These are phyloP conservation scores for Cosmia pyralina DNA, from an alignment of 2,888 invertebrate genomes.

Conservation along the genomic window DNA sequence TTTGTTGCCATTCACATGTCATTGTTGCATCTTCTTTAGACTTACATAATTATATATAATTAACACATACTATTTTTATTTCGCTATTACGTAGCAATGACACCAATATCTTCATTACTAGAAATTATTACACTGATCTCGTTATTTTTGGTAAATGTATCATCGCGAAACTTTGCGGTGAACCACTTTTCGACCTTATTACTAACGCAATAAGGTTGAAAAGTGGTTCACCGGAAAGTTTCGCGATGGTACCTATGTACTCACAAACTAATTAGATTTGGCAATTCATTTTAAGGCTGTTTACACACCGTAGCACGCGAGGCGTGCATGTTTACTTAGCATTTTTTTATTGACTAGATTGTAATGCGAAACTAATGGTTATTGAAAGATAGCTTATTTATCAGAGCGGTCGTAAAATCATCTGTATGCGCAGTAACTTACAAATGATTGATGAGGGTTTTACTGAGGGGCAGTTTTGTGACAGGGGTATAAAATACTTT, in stretches of 20 bases:
- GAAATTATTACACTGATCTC: conserved; percentile 14
- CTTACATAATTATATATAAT: too few relatives aligned
- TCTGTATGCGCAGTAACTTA: conserved; percentile 22
- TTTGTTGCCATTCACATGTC: too few relatives aligned
- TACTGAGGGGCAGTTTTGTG: not conserved
- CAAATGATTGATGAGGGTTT: conserved; percentile 6
- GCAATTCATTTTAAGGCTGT: conserved; percentile 42
- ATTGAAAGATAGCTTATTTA: conserved; percentile 37
- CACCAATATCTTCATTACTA: not conserved
- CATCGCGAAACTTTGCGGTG: too few relatives aligned
- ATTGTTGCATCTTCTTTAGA: too few relatives aligned
- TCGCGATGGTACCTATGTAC: not conserved
- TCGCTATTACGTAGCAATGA: not conserved
- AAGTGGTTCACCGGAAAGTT: too few relatives aligned
- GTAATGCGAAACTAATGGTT: conserved; percentile 36
- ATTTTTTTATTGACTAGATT: conserved; percentile 24
- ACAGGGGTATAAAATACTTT: not conserved
- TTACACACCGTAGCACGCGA: conserved; percentile 22
- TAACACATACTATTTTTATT: too few relatives aligned
- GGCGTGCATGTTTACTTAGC: conserved; percentile 30
- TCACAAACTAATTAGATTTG: conserved; percentile 38
- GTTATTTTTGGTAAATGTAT: conserved; percentile 15
- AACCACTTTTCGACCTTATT: too few relatives aligned
- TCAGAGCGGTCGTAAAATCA: conserved; percentile 29
- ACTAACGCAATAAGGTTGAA: too few relatives aligned